Conservation (phyloP, 2,797 vertebrate species). For the Choloepus didactylus region DNA sequence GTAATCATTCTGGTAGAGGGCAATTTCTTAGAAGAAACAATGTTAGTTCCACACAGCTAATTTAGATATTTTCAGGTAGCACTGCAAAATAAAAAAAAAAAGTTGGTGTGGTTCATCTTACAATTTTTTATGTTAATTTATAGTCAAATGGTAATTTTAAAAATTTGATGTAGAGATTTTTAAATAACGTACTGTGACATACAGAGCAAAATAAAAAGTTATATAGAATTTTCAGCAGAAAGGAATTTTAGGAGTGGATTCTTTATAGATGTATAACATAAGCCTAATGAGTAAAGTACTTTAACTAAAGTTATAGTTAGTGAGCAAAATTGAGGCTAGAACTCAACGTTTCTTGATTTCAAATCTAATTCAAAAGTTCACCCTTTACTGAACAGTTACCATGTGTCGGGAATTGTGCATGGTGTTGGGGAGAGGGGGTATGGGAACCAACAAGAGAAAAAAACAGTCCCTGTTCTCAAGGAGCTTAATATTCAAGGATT, state of each 20-base stretch:
- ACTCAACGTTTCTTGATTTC: constrained; percentile 45
- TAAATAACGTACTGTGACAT: neutral
- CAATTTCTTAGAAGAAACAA: constrained; percentile 42
- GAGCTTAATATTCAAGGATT: constrained; percentile 29
- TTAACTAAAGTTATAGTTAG: constrained; percentile 13
- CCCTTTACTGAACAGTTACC: constrained; percentile 21
- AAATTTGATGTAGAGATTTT: constrained; percentile 25
- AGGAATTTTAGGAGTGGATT: constrained; percentile 47
- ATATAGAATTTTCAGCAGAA: neutral
- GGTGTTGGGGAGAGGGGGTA: neutral
- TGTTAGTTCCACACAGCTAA: neutral
- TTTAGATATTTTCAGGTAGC: constrained; percentile 43
- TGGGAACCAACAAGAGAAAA: neutral
- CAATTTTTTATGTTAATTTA: constrained; percentile 32
- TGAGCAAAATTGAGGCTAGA: constrained; percentile 47
- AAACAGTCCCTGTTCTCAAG: constrained; percentile 19
- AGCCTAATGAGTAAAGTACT: neutral
- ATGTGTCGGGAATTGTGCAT: neutral
- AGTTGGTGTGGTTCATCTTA: constrained; percentile 16
- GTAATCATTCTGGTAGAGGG: neutral
- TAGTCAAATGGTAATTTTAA: constrained; percentile 40
- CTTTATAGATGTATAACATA: constrained; percentile 20
- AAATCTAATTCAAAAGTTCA: constrained; percentile 48
- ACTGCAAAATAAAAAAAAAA: neutral
- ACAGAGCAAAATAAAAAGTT: constrained; percentile 54